Percentiles rank a stretch among this genome's conserved stretches.
These are phyloP conservation scores for Salvelinus sp. DNA, from an alignment of 2,113 vertebrate genomes.

Conservation along the genomic window DNA sequence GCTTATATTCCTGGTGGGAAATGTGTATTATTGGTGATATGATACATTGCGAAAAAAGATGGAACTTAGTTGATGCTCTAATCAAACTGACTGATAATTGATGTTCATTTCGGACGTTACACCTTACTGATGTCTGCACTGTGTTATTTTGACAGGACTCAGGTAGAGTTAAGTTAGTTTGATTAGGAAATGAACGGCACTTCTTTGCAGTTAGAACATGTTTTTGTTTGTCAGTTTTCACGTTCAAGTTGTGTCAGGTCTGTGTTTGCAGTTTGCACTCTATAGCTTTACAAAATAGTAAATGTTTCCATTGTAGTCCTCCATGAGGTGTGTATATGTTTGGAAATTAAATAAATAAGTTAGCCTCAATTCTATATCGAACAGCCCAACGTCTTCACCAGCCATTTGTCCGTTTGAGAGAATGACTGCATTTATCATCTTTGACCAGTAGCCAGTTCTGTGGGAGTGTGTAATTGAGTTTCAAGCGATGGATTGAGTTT, in stretches of 20 bases:
- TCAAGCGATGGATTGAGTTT: slow-evolving; percentile 29
- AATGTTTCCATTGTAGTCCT: not conserved
- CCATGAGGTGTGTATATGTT: not conserved
- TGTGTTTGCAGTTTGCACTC: not conserved
- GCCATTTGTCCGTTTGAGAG: slow-evolving; percentile 13
- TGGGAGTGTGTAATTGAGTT: slow-evolving; percentile 32
- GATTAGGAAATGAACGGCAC: not conserved
- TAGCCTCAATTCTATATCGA: slow-evolving; percentile 9
- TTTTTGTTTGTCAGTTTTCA: not conserved
- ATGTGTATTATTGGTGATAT: slow-evolving; percentile 60
- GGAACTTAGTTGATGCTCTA: slow-evolving; percentile 66
- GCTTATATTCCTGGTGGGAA: slow-evolving; percentile 60
- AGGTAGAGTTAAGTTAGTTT: not conserved
- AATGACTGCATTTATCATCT: slow-evolving; percentile 28
- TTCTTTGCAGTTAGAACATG: not conserved
- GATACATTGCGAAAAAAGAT: slow-evolving; percentile 37
- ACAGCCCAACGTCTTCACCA: slow-evolving; percentile 21
- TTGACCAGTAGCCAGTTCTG: slow-evolving; percentile 14
- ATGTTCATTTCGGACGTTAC: slow-evolving; percentile 65
- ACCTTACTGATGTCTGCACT: slow-evolving; percentile 37
- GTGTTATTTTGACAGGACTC: slow-evolving; percentile 16
- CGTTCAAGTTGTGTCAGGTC: not conserved
- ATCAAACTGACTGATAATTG: slow-evolving; percentile 56
- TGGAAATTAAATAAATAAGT: slow-evolving; percentile 19
- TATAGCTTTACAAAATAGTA: too few species aligned